phyloP scores from a whole-genome alignment of 2,888 invertebrate genomes.

The Heliconius erato region DNA sequence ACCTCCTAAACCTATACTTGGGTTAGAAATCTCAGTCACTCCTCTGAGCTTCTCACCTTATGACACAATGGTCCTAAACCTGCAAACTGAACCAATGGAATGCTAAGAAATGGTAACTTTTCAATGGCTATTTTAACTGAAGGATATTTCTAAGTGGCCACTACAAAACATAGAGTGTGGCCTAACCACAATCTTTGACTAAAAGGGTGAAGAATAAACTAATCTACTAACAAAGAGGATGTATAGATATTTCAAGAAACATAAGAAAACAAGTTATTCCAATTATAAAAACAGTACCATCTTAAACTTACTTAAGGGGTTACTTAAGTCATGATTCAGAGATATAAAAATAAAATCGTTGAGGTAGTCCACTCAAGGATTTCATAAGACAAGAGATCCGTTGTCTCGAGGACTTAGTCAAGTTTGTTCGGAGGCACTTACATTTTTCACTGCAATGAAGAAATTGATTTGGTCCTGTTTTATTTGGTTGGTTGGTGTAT shows the following conservation, averaged over 20 bases:
- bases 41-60: too few species aligned
- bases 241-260: not conserved
- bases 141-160: too few species aligned
- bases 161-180: too few species aligned
- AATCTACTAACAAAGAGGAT: not conserved
- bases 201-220: not conserved
- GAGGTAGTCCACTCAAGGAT: constrained; percentile 57
- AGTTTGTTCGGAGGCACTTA: constrained; percentile 59
- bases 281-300: constrained; percentile 44
- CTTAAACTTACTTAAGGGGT: constrained; percentile 42
- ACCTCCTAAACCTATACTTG: too few species aligned
- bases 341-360: constrained; percentile 55
- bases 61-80: too few species aligned
- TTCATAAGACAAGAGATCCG: constrained; percentile 61
- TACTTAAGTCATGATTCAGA: constrained; percentile 46
- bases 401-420: constrained; percentile 60
- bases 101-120: too few species aligned
- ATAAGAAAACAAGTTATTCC: constrained; percentile 32
- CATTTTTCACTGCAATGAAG: constrained; percentile 52
- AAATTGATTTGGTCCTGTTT: constrained; percentile 47
- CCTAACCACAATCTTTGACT: not conserved
- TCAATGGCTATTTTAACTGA: too few species aligned
- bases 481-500: constrained; percentile 28
- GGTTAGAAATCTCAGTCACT: too few species aligned
- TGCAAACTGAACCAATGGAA: too few species aligned